A percentile compares a stretch with the other conserved stretches of the same genome.
Conservation (phyloP, 2,888 invertebrate genomes). For the Drosophila neonasuta region DNA sequence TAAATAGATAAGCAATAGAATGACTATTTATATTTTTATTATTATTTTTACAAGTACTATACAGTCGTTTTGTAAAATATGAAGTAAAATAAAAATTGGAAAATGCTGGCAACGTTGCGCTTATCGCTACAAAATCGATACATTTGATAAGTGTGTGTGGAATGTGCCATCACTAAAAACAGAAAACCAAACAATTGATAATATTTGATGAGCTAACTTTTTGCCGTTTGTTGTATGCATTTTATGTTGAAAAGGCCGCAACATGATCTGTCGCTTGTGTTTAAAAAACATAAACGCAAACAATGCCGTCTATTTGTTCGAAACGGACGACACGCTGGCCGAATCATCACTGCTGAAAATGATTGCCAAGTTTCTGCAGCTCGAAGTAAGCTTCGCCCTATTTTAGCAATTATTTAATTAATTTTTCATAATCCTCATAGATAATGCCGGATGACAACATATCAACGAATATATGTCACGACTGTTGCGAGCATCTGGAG, state of each 20-base stretch:
- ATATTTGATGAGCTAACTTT: slow-evolving; percentile 18
- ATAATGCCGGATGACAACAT: slow-evolving; percentile 65
- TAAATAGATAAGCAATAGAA: too few relatives aligned
- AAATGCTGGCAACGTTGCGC: neutral
- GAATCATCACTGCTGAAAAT: slow-evolving; percentile 70
- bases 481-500: slow-evolving; percentile 69
- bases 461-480: slow-evolving; percentile 64
- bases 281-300: slow-evolving; percentile 62
- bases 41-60: too few relatives aligned
- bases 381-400: slow-evolving; percentile 57
- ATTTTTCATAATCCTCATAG: slow-evolving; percentile 19
- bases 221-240: neutral
- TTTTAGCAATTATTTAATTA: slow-evolving; percentile 6
- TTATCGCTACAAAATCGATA: slow-evolving; percentile 28
- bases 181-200: slow-evolving; percentile 59
- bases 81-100: too few relatives aligned
- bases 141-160: slow-evolving; percentile 10
- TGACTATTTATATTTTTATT: too few relatives aligned
- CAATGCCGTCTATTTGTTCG: slow-evolving; percentile 63
- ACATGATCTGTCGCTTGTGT: slow-evolving; percentile 74
- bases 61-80: too few relatives aligned
- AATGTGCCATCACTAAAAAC: slow-evolving; percentile 46
- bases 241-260: slow-evolving; percentile 55
- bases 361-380: slow-evolving; percentile 71
- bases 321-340: slow-evolving; percentile 63